Conservation (phyloP, 2,113 vertebrate species). For the Seriola dumerili region DNA sequence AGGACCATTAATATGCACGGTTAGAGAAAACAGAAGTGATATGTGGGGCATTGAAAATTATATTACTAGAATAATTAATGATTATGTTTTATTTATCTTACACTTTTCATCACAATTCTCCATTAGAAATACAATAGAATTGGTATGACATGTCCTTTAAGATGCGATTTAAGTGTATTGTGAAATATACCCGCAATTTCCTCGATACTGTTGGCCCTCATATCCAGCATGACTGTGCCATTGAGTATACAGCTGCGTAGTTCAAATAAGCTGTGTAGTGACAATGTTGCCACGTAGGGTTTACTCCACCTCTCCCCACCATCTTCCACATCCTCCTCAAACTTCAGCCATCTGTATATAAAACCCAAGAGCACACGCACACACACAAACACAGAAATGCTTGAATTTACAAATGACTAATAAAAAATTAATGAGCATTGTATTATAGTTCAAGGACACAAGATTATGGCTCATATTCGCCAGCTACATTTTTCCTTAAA, state of each 20-base stretch:
- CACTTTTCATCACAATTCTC: not conserved
- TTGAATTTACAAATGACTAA: not conserved
- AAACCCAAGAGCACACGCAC: not conserved
- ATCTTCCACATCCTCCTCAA: slow-evolving; percentile 97
- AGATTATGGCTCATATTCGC: not conserved
- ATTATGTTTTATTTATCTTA: not conserved
- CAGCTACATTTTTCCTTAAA: not conserved
- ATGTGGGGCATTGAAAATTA: not conserved
- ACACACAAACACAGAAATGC: not conserved
- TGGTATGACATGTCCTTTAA: not conserved
- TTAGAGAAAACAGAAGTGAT: not conserved
- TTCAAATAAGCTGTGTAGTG: slow-evolving; percentile 95
- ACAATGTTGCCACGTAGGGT: slow-evolving; percentile 94
- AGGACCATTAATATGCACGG: slow-evolving; percentile 3
- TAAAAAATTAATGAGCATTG: not conserved
- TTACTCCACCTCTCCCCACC: slow-evolving; percentile 97
- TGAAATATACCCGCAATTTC: slow-evolving; percentile 91
- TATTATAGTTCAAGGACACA: not conserved
- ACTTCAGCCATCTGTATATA: slow-evolving; percentile 90
- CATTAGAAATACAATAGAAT: not conserved
- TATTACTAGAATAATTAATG: not conserved
- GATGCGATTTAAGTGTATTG: not conserved
- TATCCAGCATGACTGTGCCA: slow-evolving; percentile 96
- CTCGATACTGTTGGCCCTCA: slow-evolving; percentile 94
- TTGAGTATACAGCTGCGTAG: slow-evolving; percentile 95